Conservation (phyloP, 2,113 vertebrate genomes). For the Nansenia antarctica region DNA sequence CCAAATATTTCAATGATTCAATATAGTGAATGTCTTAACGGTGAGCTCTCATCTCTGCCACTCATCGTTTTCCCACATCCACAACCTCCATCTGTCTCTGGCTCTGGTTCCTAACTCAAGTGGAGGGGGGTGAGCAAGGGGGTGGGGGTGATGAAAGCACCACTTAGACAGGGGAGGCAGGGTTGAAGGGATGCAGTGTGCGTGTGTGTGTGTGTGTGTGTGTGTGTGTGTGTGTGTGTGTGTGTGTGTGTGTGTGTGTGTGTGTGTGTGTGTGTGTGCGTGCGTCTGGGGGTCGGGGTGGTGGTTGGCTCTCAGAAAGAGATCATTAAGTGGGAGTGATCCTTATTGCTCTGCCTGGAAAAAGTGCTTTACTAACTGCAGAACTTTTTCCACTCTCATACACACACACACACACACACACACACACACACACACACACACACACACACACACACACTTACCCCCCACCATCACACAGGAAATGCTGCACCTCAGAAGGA, state of each 20-base stretch:
- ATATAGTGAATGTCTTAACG: too few species aligned
- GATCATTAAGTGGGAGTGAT: constrained; percentile 74
- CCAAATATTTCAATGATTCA: too few species aligned
- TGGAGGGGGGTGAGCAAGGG: background rate
- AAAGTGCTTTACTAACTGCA: constrained; percentile 55
- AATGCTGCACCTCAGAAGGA: constrained; percentile 71
- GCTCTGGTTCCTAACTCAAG: background rate
- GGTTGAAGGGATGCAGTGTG: background rate
- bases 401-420: constrained; percentile 10
- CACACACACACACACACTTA: constrained; percentile 27
- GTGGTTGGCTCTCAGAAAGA: constrained; percentile 59
- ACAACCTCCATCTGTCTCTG: too few species aligned
- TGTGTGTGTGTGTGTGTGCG: constrained; percentile 40
- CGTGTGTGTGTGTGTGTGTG: background rate
- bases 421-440: constrained; percentile 27
- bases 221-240: constrained; percentile 4
- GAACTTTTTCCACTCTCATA: constrained; percentile 60
- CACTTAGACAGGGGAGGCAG: background rate
- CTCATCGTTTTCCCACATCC: too few species aligned
- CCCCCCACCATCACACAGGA: constrained; percentile 67
- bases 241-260: constrained; percentile 16
- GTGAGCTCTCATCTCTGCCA: too few species aligned
- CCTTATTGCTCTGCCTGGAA: constrained; percentile 64
- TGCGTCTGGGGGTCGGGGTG: constrained; percentile 17
- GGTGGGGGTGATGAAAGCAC: background rate